Evolutionary conservation across 2,888 invertebrate species (phyloP), one percentile per base, ranked within the genome.

Genomic region (Orthosia gracilis): DNA sequence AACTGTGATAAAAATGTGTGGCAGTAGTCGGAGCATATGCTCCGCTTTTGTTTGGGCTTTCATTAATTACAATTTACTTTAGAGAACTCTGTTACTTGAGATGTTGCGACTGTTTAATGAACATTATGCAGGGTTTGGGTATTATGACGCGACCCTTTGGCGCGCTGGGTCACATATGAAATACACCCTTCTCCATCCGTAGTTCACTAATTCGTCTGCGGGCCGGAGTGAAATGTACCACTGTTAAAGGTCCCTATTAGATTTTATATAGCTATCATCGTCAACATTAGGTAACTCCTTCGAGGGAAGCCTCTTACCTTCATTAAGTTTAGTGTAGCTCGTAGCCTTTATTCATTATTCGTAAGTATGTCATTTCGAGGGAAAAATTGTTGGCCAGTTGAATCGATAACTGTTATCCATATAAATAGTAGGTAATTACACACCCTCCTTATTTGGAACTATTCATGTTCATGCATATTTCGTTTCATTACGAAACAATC

Each of bases 201-300:
- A 78, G 64, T 69, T 83, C 85, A 87, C 82, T 88, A 86, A 89
- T 87, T 85, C 84, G 71, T 80, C 77, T 78, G 80, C 79, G 74
- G 77, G 73, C 78, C 66, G 58, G 65, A 81, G 82, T 82, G 78
- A 84, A 89, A 86, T 87, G 85, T 88, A 86, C 89, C 87, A 92
- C 90, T 92, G 91, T 91, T 91, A 90, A 87, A 90, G 91, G 89
- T 89, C 88, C 88, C 94, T 92, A 94, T 95, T 94, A 94, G 93
- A 94, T 95, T 95, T 95, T 94, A 95, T 94, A 92, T 87, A 86
- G 91, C 92, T 90, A 94, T 94, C 92, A 94, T 91, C 91, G 92
- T 91, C 89, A 89, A 90, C 84, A 91, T 94, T 93, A 93, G 88
- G 89, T 85, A 91, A 91, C 92, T 92, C 93, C 92, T 94, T 91